Evolutionary conservation across 92 coral and sea anemone genomes (phyloP), one percentile per base, ranked within the genome.

Genomic region (Actinostola sp.): DNA sequence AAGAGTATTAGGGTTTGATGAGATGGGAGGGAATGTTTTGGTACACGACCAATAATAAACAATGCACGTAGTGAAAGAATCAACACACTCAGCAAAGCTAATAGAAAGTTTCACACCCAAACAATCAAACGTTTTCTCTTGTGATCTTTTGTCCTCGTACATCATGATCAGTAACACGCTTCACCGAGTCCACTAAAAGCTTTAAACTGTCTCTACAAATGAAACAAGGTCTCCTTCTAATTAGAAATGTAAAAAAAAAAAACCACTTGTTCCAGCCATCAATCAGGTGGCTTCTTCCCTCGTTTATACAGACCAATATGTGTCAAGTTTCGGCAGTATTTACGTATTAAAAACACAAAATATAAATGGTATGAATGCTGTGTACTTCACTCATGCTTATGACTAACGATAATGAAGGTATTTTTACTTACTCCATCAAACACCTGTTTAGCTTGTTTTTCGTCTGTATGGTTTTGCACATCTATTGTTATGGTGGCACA

Each of bases 1-100:
- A 75, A 70, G 52, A 30, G 58, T 75, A 78, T 90, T 89, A 79
- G 85, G 46, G 46, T 65, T 75, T 90, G 92, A 90, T 87, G 92
- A 90, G 92, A 82, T 70, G 88, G 97, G 97, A 76, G 97, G 92
- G 78, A 64, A 75, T 73, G 85, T 80, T 87, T 87, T 70, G 64
- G 27, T 35, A 26, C 72, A 74, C 55, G 64, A 73, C 92, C 97
- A 90, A 87, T 90, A 57, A 84, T 24, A 86, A 51, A 87, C 89
- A 90, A 90, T 88, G 65, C 84, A 63, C 65, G 73, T 77, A 73
- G 43, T 85, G 78, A 72, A 58, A 66, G 93, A 55, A 81, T 85
- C 88, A 76, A 83, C 80, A 71, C 66, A 63, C 41, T 31, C 15
- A 15, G 39, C 46, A 29, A 44, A 20, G 6, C 63, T 15, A 33